A percentile compares a stretch with the other conserved stretches of the same genome.
Evolutionary conservation across 2,113 vertebrate species (phyloP).

Genomic region (Cebus imitator): DNA sequence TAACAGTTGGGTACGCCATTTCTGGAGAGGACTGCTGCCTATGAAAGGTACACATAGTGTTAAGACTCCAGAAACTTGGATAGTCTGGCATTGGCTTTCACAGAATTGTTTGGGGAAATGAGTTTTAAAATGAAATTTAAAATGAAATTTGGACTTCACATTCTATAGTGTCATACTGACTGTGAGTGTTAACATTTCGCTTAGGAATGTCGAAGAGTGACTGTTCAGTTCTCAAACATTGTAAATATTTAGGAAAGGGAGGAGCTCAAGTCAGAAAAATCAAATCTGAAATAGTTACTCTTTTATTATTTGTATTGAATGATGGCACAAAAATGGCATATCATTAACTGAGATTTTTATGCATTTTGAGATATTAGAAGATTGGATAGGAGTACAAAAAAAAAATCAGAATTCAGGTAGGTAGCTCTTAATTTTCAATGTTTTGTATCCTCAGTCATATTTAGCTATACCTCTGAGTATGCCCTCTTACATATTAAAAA

Average conservation of each 20-base stretch:
- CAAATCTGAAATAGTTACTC: constrained; percentile 14
- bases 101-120: not conserved
- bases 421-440: not conserved
- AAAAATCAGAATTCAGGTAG: constrained; percentile 10
- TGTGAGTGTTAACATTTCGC: not conserved
- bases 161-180: not conserved
- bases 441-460: not conserved
- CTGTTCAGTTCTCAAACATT: not conserved
- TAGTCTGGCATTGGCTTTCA: not conserved
- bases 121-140: not conserved
- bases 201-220: not conserved
- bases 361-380: constrained; percentile 36
- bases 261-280: constrained; percentile 9
- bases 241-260: not conserved
- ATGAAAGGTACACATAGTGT: not conserved
- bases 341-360: constrained; percentile 33
- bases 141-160: not conserved
- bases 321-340: not conserved
- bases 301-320: constrained; percentile 44
- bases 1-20: not conserved
- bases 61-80: not conserved
- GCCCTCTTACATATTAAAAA: not conserved
- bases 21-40: not conserved
- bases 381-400: constrained; percentile 6
- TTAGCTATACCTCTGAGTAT: constrained; percentile 15